Evolutionary conservation across 1,140 invertebrate genomes (phyloP), one percentile per base, ranked within the genome.

Genomic region (Cataglyphis hispanica): DNA sequence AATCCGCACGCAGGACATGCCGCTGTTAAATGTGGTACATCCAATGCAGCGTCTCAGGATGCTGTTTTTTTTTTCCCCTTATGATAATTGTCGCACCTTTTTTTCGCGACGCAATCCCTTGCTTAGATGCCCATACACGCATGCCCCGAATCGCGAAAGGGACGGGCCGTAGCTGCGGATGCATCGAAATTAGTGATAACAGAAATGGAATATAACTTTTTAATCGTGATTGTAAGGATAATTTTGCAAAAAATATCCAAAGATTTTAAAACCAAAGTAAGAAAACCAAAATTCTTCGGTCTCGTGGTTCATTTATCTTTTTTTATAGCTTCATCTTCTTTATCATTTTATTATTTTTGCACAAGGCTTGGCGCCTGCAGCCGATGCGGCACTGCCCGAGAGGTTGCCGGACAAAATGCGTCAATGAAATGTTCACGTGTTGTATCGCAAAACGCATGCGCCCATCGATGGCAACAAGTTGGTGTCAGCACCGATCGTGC

Each of bases 391-490:
- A 86, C 75, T 89, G 70, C 1, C 19, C 31, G n/a, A 53, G 69
- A 88, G 80, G 2, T 75, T 69, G 50, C n/a, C 31, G 11, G n/a
- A 31, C 43, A 53, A n/a, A 85, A 87, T 85, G 88, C 74, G 89
- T 74, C 88, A 86, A 61, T 53, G n/a, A 50, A 50, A 56, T 84
- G 81, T 67, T 78, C 85, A 87, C 86, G 88, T 87, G 85, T 67
- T 84, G 27, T 40, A 27, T 43, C 37, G 27, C 13, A 85, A 85
- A 85, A 87, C 90, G 91, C 91, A 91, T 91, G 91, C 91, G 91
- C 87, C 19, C 34, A 64, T 22, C n/a, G 37, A 22, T 61, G 88
- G 91, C 91, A 91, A 91, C 91, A 91, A 91, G 91, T 91, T 91
- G 90, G 75, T 69, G 87, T 90, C 88, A 87, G 88, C 88, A 88